A percentile compares a stretch with the other conserved stretches of the same genome.
These are phyloP conservation scores for Saccopteryx leptura DNA, from an alignment of 2,113 vertebrate species.

Conservation along the genomic window DNA sequence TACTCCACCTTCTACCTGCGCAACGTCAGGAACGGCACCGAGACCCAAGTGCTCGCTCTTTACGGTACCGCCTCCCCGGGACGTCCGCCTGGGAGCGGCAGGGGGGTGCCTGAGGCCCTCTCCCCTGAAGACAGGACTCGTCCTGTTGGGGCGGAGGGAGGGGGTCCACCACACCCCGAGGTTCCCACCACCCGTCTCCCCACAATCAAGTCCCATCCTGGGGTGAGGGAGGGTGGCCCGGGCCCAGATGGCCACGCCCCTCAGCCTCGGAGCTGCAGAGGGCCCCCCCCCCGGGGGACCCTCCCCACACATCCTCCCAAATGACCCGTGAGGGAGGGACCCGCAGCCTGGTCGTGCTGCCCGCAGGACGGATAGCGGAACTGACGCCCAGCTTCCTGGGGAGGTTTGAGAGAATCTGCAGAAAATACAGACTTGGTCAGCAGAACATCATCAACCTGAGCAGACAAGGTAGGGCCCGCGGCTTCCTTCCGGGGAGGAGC, in stretches of 20 bases:
- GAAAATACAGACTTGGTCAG: background rate
- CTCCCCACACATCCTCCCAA: background rate
- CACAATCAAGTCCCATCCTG: too few species aligned
- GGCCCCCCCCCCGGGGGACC: background rate
- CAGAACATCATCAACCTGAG: background rate
- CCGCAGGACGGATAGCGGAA: background rate
- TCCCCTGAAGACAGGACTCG: fast-evolving
- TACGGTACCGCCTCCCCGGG: background rate
- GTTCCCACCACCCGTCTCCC: too few species aligned
- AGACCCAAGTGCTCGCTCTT: background rate
- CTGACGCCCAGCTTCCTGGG: background rate
- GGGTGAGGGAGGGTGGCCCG: background rate
- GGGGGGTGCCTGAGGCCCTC: background rate
- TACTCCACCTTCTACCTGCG: background rate
- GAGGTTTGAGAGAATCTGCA: background rate
- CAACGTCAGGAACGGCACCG: background rate
- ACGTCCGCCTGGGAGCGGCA: too few species aligned
- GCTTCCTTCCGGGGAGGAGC: background rate
- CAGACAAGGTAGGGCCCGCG: fast-evolving
- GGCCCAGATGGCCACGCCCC: background rate
- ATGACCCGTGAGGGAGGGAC: fast-evolving
- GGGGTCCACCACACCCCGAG: background rate
- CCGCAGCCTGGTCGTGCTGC: background rate
- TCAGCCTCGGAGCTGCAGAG: too few species aligned
- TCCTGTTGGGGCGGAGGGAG: background rate